Conservation (phyloP, 2,888 invertebrate genomes). For the Mesochorus sp. region DNA sequence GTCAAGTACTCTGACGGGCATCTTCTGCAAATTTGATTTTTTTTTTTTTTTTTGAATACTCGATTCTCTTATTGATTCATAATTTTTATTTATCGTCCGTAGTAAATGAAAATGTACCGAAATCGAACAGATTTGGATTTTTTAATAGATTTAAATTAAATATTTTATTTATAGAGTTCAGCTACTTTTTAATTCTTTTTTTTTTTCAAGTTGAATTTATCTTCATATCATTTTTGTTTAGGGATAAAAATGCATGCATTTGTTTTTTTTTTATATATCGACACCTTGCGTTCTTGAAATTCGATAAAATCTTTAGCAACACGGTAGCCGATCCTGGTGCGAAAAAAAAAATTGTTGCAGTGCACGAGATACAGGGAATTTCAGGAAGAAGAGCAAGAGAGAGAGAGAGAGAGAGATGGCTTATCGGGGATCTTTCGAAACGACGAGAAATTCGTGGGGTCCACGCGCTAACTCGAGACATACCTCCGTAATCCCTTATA, state of each 20-base stretch:
- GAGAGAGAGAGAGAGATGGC: slow-evolving; percentile 25
- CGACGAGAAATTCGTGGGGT: slow-evolving; percentile 44
- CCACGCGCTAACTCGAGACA: slow-evolving; percentile 29
- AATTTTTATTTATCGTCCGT: no score
- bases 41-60: slow-evolving; percentile 1
- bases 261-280: not conserved
- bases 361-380: slow-evolving; percentile 28
- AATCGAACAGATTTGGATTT: no score
- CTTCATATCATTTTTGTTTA: no score
- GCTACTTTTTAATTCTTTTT: no score
- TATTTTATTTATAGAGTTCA: no score
- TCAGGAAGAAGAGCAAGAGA: slow-evolving; percentile 17
- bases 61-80: not conserved
- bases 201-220: no score
- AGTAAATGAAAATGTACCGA: no score
- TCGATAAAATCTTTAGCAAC: slow-evolving; percentile 31
- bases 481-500: slow-evolving; percentile 57
- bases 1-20: slow-evolving; percentile 65
- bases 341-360: slow-evolving; percentile 21
- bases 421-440: slow-evolving; percentile 57
- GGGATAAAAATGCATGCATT: not conserved
- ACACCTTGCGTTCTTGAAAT: not conserved
- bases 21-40: no score
- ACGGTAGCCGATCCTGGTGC: slow-evolving; percentile 34
- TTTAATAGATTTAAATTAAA: no score